Conservation (phyloP, 1,140 invertebrate genomes). For the Zeugodacus cucurbitae region DNA sequence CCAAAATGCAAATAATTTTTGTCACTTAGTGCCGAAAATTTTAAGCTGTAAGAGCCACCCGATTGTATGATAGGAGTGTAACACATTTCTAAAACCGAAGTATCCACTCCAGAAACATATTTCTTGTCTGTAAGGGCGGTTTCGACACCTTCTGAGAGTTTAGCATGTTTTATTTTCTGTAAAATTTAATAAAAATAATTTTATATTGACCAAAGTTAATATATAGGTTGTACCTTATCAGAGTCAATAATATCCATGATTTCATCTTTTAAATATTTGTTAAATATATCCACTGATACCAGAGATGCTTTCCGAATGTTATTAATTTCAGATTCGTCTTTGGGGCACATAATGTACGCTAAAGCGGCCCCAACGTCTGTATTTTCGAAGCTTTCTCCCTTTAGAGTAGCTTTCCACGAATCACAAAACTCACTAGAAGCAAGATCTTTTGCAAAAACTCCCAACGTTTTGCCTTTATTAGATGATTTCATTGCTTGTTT, state of each 20-base stretch:
- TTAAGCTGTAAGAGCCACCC: conserved; percentile 95
- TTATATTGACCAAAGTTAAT: not conserved
- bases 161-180: conserved; percentile 93
- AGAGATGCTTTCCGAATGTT: conserved; percentile 95
- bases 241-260: conserved; percentile 99
- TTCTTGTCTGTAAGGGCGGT: conserved; percentile 92
- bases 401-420: conserved; percentile 84
- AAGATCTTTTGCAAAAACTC: conserved; percentile 95
- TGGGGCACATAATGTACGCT: conserved; percentile 91
- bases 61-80: conserved; percentile 99
- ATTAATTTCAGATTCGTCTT: conserved; percentile 93
- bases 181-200: conserved; percentile 54
- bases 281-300: conserved; percentile 94
- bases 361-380: conserved; percentile 88
- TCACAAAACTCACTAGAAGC: conserved; percentile 94
- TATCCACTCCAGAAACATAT: conserved; percentile 90
- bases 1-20: conserved; percentile 97
- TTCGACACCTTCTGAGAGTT: conserved; percentile 95
- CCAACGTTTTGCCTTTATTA: conserved; percentile 89
- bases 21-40: conserved; percentile 95
- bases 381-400: conserved; percentile 83
- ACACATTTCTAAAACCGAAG: conserved; percentile 92
- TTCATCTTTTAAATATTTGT: conserved; percentile 96
- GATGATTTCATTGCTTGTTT: conserved; percentile 87
- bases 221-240: conserved; percentile 79